Evolutionary conservation across 2,888 invertebrate species (phyloP), one percentile per base, ranked within the genome.

Genomic region (Plebejus melissa): DNA sequence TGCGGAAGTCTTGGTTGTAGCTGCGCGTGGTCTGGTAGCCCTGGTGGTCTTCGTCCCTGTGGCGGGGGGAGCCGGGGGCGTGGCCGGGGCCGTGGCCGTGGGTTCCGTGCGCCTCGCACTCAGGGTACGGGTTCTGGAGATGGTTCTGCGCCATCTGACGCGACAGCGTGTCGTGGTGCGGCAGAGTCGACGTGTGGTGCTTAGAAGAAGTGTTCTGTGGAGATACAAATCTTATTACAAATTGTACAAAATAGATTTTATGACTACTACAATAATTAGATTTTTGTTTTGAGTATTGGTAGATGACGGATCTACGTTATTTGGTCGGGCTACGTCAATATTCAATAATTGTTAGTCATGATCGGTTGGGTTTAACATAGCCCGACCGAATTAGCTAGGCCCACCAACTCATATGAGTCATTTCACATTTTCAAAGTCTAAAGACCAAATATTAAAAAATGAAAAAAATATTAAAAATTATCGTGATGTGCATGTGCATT

Each of bases 131-230:
- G 81, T 94, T 93, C 80, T 94, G 91, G 74, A 94, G 88, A 77
- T 94, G 94, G 81, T 94, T 94, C 80, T 89, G 91, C 5, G 86
- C 87, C 82, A 93, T 78, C 80, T 90, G 89, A 13, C 93, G 92
- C 78, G 91, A 92, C 80, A 92, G 90, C 86, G 86, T 95, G 91
- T 90, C 96, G 90, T 83, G 96, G 94, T 86, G 96, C 91, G 90
- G 96, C 91, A 93, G 95, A 90, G 93, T 96, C 92, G 93, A 95
- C 88, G 86, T 95, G 78, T 93, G 96, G 81, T 96, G 96, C 88
- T 96, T 96, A 96, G 96, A 96, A 96, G 96, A 96, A 96, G 96
- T 96, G 96, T 96, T 96, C 96, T 97, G 96, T 82, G 90, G 85
- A 81, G 80, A 77, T 70, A 76, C 38, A 74, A 74, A 65, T 38